These are phyloP conservation scores for Steinernema khuongi DNA, from an alignment of 1,140 invertebrate genomes.

Conservation along the genomic window DNA sequence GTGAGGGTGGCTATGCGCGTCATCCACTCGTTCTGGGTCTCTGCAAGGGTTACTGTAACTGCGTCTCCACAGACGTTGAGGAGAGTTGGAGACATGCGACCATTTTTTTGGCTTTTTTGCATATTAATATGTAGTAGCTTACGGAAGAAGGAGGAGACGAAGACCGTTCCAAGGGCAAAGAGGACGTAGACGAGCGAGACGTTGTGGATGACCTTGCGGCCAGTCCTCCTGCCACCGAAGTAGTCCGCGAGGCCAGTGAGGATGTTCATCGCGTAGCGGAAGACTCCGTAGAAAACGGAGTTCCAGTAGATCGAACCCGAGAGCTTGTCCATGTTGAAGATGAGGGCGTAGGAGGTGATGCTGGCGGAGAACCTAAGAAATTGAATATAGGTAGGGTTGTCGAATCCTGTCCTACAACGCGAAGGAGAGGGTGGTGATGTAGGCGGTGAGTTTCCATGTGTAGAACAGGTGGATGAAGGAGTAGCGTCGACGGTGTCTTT, in stretches of 20 bases:
- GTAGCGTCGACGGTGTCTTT: slow-evolving; percentile 33
- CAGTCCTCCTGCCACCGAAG: not conserved
- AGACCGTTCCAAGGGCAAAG: not conserved
- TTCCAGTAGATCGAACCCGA: slow-evolving; percentile 44
- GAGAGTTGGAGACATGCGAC: no score
- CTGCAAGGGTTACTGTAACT: not conserved
- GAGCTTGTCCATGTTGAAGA: slow-evolving; percentile 46
- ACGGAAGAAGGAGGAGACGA: not conserved
- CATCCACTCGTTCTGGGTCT: slow-evolving; percentile 20
- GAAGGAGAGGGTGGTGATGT: slow-evolving; percentile 30
- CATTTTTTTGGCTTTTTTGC: no score
- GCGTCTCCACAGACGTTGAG: not conserved
- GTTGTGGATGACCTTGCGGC: not conserved
- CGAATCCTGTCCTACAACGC: slow-evolving; percentile 27
- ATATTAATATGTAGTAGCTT: no score
- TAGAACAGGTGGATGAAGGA: slow-evolving; percentile 42
- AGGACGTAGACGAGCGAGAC: not conserved
- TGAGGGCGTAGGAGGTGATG: slow-evolving; percentile 38
- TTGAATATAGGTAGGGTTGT: slow-evolving; percentile 16
- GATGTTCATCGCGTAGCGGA: slow-evolving; percentile 46
- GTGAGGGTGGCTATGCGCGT: slow-evolving; percentile 34
- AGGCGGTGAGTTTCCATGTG: slow-evolving; percentile 37
- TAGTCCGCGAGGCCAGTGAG: slow-evolving; percentile 41
- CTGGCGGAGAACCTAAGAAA: slow-evolving; percentile 36
- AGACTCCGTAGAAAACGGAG: slow-evolving; percentile 43